Conservation (phyloP, 2,113 vertebrate species). For the Sinocyclocheilus anophthalmus region DNA sequence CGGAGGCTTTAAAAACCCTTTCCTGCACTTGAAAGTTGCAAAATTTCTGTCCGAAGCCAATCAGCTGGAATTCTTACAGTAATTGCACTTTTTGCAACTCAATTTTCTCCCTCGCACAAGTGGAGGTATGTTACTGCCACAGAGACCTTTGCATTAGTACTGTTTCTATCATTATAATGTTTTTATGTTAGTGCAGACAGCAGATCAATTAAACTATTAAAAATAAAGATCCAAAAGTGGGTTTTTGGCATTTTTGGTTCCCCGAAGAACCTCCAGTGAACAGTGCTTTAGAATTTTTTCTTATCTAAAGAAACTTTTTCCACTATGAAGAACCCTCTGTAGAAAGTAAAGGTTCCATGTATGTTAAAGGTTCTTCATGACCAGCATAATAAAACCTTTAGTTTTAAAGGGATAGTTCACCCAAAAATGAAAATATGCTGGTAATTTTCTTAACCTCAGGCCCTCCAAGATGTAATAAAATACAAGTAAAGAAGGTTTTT, state of each 20-base stretch:
- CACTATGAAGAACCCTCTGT: background rate
- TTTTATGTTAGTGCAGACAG: background rate
- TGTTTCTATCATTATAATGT: background rate
- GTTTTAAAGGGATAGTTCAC: too few relatives aligned
- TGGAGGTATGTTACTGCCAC: background rate
- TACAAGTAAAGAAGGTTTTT: too few relatives aligned
- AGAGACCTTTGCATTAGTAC: background rate
- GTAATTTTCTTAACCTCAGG: too few relatives aligned
- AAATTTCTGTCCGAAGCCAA: conserved; percentile 19
- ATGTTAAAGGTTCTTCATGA: too few relatives aligned
- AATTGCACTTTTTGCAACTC: background rate
- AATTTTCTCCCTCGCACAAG: background rate
- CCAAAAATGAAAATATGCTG: too few relatives aligned
- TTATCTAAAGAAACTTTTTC: too few relatives aligned
- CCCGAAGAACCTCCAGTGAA: background rate
- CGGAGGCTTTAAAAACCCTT: conserved; percentile 15
- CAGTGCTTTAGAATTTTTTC: background rate
- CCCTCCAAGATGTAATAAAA: too few relatives aligned
- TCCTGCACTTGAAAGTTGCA: conserved; percentile 25
- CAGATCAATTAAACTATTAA: background rate
- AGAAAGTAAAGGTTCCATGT: background rate
- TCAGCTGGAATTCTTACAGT: background rate
- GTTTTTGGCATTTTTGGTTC: background rate
- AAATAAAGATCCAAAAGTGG: background rate
- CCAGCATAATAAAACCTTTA: background rate